Percentiles rank a stretch among this genome's conserved stretches.
phyloP scores from a whole-genome alignment of 1,140 invertebrate species.

The Muscidifurax raptorellus region DNA sequence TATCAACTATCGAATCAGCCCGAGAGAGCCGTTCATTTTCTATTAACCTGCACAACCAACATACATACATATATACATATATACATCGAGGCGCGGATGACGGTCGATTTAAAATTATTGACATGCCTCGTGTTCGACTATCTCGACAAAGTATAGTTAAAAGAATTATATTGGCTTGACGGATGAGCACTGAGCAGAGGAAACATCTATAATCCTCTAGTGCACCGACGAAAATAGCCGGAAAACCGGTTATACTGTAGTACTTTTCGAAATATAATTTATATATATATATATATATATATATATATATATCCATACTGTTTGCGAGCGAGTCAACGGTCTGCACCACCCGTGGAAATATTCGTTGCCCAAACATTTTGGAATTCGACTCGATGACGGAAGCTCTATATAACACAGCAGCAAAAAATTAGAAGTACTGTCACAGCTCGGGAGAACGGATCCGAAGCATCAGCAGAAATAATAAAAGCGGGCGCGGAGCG shows the following conservation, averaged over 20 bases:
- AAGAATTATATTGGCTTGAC: not conserved
- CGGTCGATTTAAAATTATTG: not conserved
- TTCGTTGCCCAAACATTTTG: conserved; percentile 44
- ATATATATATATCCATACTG: no score
- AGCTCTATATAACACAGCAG: not conserved
- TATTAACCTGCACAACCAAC: no score
- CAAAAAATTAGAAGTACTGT: not conserved
- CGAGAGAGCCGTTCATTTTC: no score
- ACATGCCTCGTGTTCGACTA: not conserved
- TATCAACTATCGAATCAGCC: not conserved
- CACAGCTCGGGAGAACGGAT: not conserved
- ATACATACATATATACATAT: no score
- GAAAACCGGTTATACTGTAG: no score
- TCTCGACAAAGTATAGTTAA: conserved; percentile 1
- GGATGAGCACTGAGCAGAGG: no score
- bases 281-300: no score
- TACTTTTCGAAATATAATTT: no score
- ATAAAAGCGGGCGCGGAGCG: not conserved
- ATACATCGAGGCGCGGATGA: not conserved
- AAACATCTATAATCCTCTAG: not conserved
- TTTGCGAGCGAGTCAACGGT: conserved; percentile 48
- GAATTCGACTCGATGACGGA: conserved; percentile 11
- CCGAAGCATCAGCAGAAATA: not conserved
- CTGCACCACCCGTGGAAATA: conserved; percentile 20
- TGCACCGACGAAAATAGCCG: no score